Evolutionary conservation across 2,113 vertebrate species (phyloP).

Genomic region (Aptenodytes forsteri): DNA sequence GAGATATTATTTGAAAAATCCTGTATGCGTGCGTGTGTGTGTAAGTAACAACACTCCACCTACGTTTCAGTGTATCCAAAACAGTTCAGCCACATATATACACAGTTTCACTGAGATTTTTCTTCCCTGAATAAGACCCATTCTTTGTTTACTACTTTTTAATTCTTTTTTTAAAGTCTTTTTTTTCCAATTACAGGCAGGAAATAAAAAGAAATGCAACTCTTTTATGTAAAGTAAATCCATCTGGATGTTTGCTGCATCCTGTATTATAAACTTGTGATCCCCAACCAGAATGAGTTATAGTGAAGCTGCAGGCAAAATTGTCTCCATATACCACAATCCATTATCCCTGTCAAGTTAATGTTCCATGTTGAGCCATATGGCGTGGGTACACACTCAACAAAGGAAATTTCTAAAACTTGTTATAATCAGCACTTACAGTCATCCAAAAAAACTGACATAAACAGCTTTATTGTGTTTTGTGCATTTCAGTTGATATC

Average conservation of each 20-base stretch:
- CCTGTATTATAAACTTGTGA: constrained; percentile 80
- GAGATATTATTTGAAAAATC: not conserved
- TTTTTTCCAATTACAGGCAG: constrained; percentile 69
- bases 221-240: constrained; percentile 82
- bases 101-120: constrained; percentile 21
- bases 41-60: not conserved
- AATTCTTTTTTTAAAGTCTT: constrained; percentile 60
- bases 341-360: constrained; percentile 92
- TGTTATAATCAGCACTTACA: constrained; percentile 90
- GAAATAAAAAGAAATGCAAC: constrained; percentile 82
- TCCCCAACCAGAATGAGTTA: constrained; percentile 84
- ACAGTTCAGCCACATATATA: not conserved
- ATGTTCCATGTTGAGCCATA: constrained; percentile 92
- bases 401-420: constrained; percentile 90
- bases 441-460: constrained; percentile 85
- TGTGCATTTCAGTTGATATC: constrained; percentile 83
- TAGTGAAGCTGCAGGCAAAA: constrained; percentile 84
- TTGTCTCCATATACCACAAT: constrained; percentile 87
- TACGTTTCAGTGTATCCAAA: not conserved
- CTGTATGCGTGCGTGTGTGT: not conserved
- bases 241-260: constrained; percentile 81
- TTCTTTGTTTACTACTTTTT: constrained; percentile 72
- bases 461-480: constrained; percentile 89
- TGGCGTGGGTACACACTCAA: constrained; percentile 85
- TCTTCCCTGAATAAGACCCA: constrained; percentile 44